Evolutionary conservation across 2,797 vertebrate genomes (phyloP), one percentile per base, ranked within the genome.

Genomic region (Ctenosaura bakeri): DNA sequence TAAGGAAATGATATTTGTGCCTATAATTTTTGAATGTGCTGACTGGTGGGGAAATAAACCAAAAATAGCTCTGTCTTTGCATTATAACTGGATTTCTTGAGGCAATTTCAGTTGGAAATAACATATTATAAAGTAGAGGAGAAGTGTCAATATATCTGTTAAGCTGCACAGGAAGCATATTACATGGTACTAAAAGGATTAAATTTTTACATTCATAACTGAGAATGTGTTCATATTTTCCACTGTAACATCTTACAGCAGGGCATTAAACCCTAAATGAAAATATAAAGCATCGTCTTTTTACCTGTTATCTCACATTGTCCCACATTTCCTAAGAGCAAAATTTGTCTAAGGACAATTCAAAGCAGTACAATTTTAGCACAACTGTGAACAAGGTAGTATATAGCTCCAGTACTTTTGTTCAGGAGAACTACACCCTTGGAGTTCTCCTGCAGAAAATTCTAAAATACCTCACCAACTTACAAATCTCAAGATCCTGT

Each of bases 81-180:
- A 84, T 26, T 94, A 69, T n/a, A 91, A 38, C 54, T 62, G 38
- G 82, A 85, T 32, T 52, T 81, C 62, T 29, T 24, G 4, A 42
- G 35, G 89, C 73, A 62, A 35, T 76, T 86, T 74, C 32, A 32
- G 5, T 35, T 69, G 64, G 54, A 85, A 86, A 18, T 24, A 1
- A n/a, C 6, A 0, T 59, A 66, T 76, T 88, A 46, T 26, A 86
- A 69, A 62, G 66, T 46, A 54, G 22, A 86, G 12, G 84, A 66
- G 29, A 29, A 3, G 16, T 8, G 35, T 69, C 5, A 74, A 24
- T 88, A 42, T 54, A 87, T 82, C 73, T 29, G 29, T 3, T 90
- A 86, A 78, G 59, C 22, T 69, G 66, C 56, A 62, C 0, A 1
- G 14, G 16, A 87, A 24, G 38, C 42, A 38, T 8, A n/a, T 73